These are phyloP conservation scores for Dugesia japonica DNA, from an alignment of 2,888 invertebrate species.

Conservation along the genomic window DNA sequence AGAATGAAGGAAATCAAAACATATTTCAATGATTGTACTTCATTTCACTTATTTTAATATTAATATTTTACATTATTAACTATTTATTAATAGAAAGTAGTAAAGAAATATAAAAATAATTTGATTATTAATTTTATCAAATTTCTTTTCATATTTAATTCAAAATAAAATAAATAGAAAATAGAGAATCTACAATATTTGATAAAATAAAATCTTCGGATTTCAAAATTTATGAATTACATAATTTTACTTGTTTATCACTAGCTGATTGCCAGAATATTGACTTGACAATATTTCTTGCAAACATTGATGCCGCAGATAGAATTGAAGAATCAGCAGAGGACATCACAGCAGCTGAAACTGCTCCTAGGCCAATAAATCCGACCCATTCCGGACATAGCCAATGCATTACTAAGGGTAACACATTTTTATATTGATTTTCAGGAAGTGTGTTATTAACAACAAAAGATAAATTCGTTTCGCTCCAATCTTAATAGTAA, in stretches of 20 bases:
- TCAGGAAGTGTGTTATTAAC: constrained; percentile 38
- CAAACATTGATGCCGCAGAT: constrained; percentile 95
- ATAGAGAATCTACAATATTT: no score
- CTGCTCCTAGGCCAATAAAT: constrained; percentile 90
- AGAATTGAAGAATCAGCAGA: constrained; percentile 94
- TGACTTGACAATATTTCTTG: constrained; percentile 88
- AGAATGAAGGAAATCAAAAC: no score
- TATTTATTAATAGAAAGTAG: no score
- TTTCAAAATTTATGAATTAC: no score
- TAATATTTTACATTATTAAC: no score
- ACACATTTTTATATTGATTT: constrained; percentile 65
- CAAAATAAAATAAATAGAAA: no score
- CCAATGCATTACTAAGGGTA: constrained; percentile 88
- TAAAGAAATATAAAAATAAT: no score
- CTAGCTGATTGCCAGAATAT: constrained; percentile 68
- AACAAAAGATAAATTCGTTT: background rate
- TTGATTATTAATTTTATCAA: no score
- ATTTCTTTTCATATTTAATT: no score
- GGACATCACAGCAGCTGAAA: constrained; percentile 97
- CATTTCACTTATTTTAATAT: no score
- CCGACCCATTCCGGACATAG: constrained; percentile 85
- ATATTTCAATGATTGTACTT: no score
- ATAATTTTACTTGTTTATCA: constrained; percentile 22
- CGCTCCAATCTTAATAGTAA: constrained; percentile 31
- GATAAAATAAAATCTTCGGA: no score